These are phyloP conservation scores for Lycia hirtaria DNA, from an alignment of 2,888 invertebrate species.

Conservation along the genomic window DNA sequence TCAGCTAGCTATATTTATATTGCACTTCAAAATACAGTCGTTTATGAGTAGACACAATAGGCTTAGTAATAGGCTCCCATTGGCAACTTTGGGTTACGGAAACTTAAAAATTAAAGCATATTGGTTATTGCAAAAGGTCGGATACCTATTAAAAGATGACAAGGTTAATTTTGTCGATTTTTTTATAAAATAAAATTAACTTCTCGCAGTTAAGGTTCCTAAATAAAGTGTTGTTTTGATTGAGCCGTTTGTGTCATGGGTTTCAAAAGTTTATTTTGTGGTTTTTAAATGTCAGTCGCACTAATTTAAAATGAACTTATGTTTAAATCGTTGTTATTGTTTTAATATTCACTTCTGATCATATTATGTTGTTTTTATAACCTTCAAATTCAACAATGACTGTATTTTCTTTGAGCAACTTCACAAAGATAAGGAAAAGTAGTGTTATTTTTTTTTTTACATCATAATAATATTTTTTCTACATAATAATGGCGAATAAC, in stretches of 20 bases:
- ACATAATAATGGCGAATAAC: too few species aligned
- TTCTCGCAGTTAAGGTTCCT: conserved; percentile 20
- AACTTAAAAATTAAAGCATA: conserved; percentile 37
- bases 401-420: too few species aligned
- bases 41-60: too few species aligned
- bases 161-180: conserved; percentile 33
- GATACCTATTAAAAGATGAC: conserved; percentile 37
- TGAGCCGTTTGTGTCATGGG: conserved; percentile 29
- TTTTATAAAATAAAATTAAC: conserved; percentile 27
- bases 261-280: conserved; percentile 21
- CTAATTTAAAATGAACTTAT: conserved; percentile 8
- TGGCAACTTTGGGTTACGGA: background rate
- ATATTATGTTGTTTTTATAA: background rate
- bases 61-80: background rate
- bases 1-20: too few species aligned
- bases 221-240: conserved; percentile 29
- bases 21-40: too few species aligned
- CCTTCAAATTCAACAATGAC: background rate
- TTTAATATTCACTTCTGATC: background rate
- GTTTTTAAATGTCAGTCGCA: conserved; percentile 18
- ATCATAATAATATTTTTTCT: too few species aligned
- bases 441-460: too few species aligned
- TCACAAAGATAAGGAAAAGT: too few species aligned
- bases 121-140: conserved; percentile 31
- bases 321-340: background rate